Evolutionary conservation across 2,888 invertebrate genomes (phyloP).

Genomic region (Caenorhabditis sp.): DNA sequence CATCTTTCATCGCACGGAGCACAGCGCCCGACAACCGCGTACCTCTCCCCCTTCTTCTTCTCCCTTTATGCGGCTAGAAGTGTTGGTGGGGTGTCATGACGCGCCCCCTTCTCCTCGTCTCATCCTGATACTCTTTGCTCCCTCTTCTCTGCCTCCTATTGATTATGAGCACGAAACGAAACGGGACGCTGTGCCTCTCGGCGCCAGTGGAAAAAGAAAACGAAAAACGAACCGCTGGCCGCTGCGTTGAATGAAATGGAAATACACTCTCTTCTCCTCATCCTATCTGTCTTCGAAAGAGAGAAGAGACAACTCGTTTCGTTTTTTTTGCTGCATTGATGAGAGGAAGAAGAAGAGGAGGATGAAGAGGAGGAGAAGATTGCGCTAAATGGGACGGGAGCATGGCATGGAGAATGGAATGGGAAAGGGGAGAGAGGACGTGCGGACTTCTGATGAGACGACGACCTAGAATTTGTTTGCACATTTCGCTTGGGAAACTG

Average conservation of each 20-base stretch:
- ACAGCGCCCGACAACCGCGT: not conserved
- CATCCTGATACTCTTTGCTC: not conserved
- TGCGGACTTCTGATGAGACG: too few relatives aligned
- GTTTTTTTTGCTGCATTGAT: not conserved
- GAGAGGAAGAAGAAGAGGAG: slow-evolving; percentile 2
- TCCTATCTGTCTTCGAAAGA: not conserved
- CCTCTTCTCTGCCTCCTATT: slow-evolving; percentile 30
- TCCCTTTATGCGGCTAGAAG: not conserved
- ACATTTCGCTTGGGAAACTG: too few relatives aligned
- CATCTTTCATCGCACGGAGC: slow-evolving; percentile 2
- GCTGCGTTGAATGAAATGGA: not conserved
- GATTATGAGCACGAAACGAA: slow-evolving; percentile 43
- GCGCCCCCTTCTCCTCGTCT: not conserved
- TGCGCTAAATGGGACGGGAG: slow-evolving; percentile 5
- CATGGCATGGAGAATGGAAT: not conserved
- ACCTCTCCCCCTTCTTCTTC: not conserved
- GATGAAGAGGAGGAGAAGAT: not conserved
- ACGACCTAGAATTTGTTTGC: too few relatives aligned
- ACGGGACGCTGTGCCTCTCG: slow-evolving; percentile 13
- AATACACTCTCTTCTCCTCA: not conserved
- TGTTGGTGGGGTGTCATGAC: slow-evolving; percentile 31
- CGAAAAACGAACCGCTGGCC: too few relatives aligned
- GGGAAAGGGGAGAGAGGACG: too few relatives aligned
- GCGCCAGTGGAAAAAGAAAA: slow-evolving; percentile 23
- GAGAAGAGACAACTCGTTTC: not conserved